Base-by-base conservation (phyloP, 2,113 vertebrate genomes). In the Cardinalis cardinalis region DNA sequence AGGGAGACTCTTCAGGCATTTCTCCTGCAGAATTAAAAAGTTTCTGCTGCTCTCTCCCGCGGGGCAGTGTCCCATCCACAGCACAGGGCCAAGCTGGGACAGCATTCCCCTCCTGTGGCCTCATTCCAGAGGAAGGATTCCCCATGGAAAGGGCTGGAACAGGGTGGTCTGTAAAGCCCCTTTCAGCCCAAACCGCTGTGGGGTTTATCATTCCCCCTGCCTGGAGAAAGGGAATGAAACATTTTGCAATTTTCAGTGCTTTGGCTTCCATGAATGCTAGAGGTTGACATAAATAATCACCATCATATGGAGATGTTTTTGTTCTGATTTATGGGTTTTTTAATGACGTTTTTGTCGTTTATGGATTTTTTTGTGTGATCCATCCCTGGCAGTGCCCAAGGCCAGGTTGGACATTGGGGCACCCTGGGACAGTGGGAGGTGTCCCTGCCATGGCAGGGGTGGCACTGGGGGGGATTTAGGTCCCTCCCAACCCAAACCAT, bases 41-140 rank as follows among this genome's bases (percentile, higher is more conserved):
- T 20, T 94, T 58, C 75, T 17, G 81, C 16, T 44, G 74, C 87
- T 73, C 4, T 5, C 29, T 29, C 4, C 34, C 29, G 44, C 2
- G 10, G 0, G 28, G 38, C 34, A 84, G 28, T 16, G 64, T 11
- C 48, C 46, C 63, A 5, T 0, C 17, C 40, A 26, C 25, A 40
- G 11, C 1, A 7, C 0, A 2, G 68, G 59, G 18, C 7, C 41
- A 3, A 0, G 3, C 53, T n/a, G 43, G 34, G 44, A 12, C 78
- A 24, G 4, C 53, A 4, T 5, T 9, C 36, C 13, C 26, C 46
- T 36, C 38, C 46, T 32, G 38, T 44, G 46, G 6, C 21, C 66
- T 3, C 56, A 8, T 1, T 2, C 56, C 38, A 36, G 6, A 0
- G 55, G 16, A 5, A n/a, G n/a, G 19, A 69, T 24, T 53, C 46